Base-by-base conservation (phyloP, 2,113 vertebrate species). In the Eidolon helvum region DNA sequence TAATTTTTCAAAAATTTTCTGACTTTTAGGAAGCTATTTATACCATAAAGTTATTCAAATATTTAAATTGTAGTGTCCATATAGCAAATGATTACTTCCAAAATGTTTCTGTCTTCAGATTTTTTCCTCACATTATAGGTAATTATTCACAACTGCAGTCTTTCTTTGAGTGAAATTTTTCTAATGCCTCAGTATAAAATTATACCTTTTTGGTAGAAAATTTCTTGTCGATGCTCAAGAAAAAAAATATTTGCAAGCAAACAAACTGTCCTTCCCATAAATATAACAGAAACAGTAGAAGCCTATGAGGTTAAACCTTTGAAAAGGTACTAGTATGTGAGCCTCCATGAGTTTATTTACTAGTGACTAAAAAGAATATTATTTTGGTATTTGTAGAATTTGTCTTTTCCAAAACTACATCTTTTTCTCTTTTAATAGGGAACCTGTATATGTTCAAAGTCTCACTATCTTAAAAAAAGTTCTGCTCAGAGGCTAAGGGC, bases 381-480 rank as follows among this genome's bases (percentile, higher is more conserved):
- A 69, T 65, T 72, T 91, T 78, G 16, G 8, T 59, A 79, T 94
- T 96, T 95, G 66, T 68, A 69, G 15, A 91, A 85, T 89, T 92
- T 92, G 66, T 91, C 26, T 92, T 90, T 33, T 61, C 48, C 28
- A 88, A 96, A 61, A 10, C 38, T 61, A 14, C 87, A 16, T 95
- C 40, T 87, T 85, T 69, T 5, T 45, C 9, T 53, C 3, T 68
- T 95, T 93, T 28, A 71, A 28, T 89, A n/a, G 61, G 85, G 30
- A 82, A 78, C 2, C 10, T 87, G 65, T 57, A 77, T 40, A 86
- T 69, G 28, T 96, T 97, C 87, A 96, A 96, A 97, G 53, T 57
- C 22, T 95, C 57, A 87, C 24, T 69, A 26, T 75, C 38, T 30
- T 66, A 38, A 91, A 75, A 95, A 45, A 78, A 93, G 15, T 22